A percentile compares a stretch with the other conserved stretches of the same genome.
Conservation (phyloP, 2,113 vertebrate genomes). For the Trogon melanurus region DNA sequence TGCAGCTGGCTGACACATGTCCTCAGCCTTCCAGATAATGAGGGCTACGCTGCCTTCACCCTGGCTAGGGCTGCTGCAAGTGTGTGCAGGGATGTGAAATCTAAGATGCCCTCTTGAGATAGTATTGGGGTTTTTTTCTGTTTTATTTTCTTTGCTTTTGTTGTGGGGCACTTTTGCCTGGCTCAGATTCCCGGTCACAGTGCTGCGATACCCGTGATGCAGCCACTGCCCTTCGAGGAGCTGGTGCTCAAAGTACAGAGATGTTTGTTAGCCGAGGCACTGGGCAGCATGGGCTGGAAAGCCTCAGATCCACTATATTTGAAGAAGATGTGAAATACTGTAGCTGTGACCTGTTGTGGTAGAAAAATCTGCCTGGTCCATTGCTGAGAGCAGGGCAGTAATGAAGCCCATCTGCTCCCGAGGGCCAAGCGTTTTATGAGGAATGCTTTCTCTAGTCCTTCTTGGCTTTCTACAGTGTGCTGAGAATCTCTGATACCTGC, state of each 20-base stretch:
- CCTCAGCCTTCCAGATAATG: neutral
- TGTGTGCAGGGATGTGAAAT: neutral
- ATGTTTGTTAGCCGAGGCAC: neutral
- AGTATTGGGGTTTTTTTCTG: neutral
- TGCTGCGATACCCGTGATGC: neutral
- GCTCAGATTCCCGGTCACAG: neutral
- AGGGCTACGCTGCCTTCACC: neutral
- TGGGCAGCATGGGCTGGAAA: neutral
- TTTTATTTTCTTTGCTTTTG: neutral
- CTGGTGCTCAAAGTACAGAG: neutral
- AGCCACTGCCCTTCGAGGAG: neutral
- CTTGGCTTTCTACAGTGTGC: neutral
- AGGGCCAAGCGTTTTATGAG: neutral
- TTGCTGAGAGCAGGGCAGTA: neutral
- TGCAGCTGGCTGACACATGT: slow-evolving; percentile 25
- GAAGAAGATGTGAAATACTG: neutral
- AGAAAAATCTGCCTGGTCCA: rapidly evolving
- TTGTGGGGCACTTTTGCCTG: neutral
- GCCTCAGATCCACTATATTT: neutral
- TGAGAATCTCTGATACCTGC: neutral
- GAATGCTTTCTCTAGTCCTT: slow-evolving; percentile 19
- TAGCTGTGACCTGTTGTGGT: rapidly evolving
- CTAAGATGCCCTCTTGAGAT: neutral
- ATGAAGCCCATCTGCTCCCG: neutral
- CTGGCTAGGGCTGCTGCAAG: neutral